These are phyloP conservation scores for Phengaris alcon DNA, from an alignment of 2,888 invertebrate genomes.

Conservation along the genomic window DNA sequence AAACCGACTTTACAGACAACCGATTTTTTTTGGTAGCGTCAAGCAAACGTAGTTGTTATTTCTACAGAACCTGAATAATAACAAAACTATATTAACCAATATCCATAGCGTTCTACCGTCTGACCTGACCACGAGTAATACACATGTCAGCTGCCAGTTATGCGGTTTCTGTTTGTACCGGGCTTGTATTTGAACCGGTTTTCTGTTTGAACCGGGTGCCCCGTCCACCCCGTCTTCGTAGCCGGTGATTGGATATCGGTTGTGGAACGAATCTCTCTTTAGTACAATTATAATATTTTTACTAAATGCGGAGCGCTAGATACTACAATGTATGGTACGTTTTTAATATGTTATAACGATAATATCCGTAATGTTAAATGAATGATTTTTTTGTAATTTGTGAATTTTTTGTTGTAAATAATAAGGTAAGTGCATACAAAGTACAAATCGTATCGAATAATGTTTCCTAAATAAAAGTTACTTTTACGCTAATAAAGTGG, in stretches of 20 bases:
- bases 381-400: too few relatives aligned
- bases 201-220: background rate
- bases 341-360: too few relatives aligned
- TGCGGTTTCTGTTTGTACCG: slow-evolving; percentile 27
- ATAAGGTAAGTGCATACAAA: too few relatives aligned
- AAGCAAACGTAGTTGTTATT: background rate
- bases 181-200: slow-evolving; percentile 14
- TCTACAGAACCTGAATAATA: background rate
- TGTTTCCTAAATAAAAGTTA: too few relatives aligned
- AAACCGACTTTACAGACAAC: too few relatives aligned
- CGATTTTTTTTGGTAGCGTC: background rate
- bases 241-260: slow-evolving; percentile 1
- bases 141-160: slow-evolving; percentile 28
- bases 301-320: too few relatives aligned
- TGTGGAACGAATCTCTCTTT: background rate
- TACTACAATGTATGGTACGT: too few relatives aligned
- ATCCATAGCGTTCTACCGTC: slow-evolving; percentile 14
- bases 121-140: slow-evolving; percentile 26
- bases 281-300: too few relatives aligned
- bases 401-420: too few relatives aligned
- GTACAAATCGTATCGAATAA: too few relatives aligned
- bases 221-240: background rate
- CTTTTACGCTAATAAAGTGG: too few relatives aligned
- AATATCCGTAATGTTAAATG: too few relatives aligned
- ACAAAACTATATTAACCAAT: slow-evolving; percentile 22